phyloP scores from a whole-genome alignment of 35 echinoderm and acorn worm species.

The Apostichopus parvimensis region DNA sequence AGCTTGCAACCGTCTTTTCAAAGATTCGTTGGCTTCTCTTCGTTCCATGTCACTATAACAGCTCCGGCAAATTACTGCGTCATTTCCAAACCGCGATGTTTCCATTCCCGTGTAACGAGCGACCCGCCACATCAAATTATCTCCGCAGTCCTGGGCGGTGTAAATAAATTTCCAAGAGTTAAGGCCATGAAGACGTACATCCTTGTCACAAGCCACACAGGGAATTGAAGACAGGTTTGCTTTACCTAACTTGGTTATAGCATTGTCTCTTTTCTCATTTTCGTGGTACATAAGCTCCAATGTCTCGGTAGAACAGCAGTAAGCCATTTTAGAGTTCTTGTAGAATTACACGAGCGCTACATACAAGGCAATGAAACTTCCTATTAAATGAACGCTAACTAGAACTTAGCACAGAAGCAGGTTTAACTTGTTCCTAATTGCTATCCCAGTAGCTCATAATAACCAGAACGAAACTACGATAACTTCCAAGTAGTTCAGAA shows the following conservation, averaged over 20 bases:
- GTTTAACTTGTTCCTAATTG: too few species aligned
- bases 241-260: slow-evolving; percentile 6
- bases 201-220: not conserved
- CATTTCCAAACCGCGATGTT: not conserved
- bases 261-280: slow-evolving; percentile 8
- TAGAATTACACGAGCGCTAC: too few species aligned
- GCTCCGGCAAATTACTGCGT: not conserved
- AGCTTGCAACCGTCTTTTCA: not conserved
- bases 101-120: slow-evolving; percentile 2
- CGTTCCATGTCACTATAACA: slow-evolving; percentile 22
- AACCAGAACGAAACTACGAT: too few species aligned
- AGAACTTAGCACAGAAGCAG: too few species aligned
- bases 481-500: too few species aligned
- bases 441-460: too few species aligned
- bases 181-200: slow-evolving; percentile 14
- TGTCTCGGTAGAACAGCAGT: slow-evolving; percentile 6
- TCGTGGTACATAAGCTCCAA: not conserved
- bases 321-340: not conserved
- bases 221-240: slow-evolving; percentile 10
- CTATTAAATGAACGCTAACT: too few species aligned
- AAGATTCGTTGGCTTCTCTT: not conserved
- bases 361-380: too few species aligned
- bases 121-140: not conserved
- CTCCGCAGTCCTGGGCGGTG: not conserved
- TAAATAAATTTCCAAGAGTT: slow-evolving; percentile 23